Base-by-base conservation (phyloP, 2,888 invertebrate species). In the Zaprionus bogoriensis region DNA sequence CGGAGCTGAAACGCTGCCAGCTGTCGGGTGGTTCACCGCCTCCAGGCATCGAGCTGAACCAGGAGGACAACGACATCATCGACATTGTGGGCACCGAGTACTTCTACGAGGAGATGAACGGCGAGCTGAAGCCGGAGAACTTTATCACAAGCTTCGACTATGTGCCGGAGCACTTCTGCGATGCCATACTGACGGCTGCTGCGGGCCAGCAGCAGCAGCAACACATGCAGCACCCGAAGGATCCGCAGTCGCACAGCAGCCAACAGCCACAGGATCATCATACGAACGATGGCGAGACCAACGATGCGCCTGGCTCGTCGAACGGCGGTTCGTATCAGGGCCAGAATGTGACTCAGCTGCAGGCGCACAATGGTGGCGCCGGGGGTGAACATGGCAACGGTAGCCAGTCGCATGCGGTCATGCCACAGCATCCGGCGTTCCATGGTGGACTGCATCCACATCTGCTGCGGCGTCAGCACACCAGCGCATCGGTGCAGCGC, bases 51-150 rank as follows among this genome's bases (percentile, higher is more conserved):
- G 90, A 90, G 60, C 74, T 90, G 0, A 90, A 89, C 41, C 90
- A 90, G 74, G 90, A 90, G 65, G 90, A 90, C 51, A 90, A 90
- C 47, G 90, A 90, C 54, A 90, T 90, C 30, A 90, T 90, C 27
- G 90, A 90, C 41, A 90, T 90, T 60, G 90, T 90, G 6, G 90
- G 90, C 32, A 89, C 90, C 0, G 90, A 90, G 54, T 90, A 90
- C 59, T 90, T 90, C 48, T 90, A 90, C 46, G 90, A 90, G 71
- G 90, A 90, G 62, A 90, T 90, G 90, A 89, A 89, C 30, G 90
- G 90, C 0, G 90, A 90, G 47, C 74, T 90, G 0, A 90, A 90
- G 61, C 89, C 90, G 17, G 90, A 90, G 57, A 89, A 87, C 51
- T 90, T 90, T 44, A 89, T 90, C 88, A 88, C 90, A 0, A 87